Conservation (phyloP, 2,888 invertebrate species). For the Lymantria monacha region DNA sequence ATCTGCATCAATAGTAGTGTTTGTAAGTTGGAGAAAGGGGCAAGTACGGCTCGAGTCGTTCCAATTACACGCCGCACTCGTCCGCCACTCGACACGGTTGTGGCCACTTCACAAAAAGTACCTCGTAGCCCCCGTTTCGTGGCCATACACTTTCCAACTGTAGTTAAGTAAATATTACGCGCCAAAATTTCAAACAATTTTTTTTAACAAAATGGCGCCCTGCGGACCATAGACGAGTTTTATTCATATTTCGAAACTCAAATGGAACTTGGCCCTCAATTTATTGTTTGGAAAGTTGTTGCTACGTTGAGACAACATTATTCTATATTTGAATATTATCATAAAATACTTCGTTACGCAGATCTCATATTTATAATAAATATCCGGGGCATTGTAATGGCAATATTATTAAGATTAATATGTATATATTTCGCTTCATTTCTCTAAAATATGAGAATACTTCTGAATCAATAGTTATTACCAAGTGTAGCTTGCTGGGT, state of each 20-base stretch:
- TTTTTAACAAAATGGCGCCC: background rate
- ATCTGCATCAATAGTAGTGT: background rate
- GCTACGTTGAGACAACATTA: too few relatives aligned
- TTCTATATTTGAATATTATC: background rate
- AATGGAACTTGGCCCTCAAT: background rate
- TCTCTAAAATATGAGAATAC: too few relatives aligned
- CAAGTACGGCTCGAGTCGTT: slow-evolving; percentile 25
- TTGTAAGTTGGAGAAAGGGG: background rate
- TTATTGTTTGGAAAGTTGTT: too few relatives aligned
- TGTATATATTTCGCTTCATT: too few relatives aligned
- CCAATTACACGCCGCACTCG: slow-evolving; percentile 17
- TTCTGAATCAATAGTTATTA: too few relatives aligned
- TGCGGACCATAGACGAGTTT: background rate
- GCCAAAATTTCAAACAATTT: background rate
- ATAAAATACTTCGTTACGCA: background rate
- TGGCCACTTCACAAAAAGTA: slow-evolving; percentile 18
- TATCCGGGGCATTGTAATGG: too few relatives aligned
- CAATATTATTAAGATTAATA: too few relatives aligned
- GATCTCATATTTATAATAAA: too few relatives aligned
- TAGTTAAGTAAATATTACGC: background rate
- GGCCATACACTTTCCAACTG: background rate
- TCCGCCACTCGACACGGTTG: slow-evolving; percentile 32
- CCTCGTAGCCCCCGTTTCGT: slow-evolving; percentile 4
- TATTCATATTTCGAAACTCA: slow-evolving; percentile 1
- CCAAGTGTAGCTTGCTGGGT: too few relatives aligned